phyloP scores from a whole-genome alignment of 2,113 vertebrate species.

The Chinchilla lanigera region DNA sequence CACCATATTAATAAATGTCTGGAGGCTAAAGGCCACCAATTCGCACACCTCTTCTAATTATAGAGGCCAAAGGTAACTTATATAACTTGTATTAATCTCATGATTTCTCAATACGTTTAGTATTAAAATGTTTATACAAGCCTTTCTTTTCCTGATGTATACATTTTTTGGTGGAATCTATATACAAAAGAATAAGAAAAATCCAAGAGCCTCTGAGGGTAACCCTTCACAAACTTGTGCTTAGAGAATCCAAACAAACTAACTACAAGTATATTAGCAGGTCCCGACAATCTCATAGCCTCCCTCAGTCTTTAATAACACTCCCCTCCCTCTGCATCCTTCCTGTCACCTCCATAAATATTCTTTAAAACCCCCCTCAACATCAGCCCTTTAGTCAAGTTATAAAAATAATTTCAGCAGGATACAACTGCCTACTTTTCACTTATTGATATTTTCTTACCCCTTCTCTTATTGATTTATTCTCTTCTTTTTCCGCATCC shows the following conservation, averaged over 20 bases:
- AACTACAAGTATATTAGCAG: neutral
- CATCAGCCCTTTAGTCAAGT: neutral
- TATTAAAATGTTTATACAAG: neutral
- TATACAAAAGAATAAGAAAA: neutral
- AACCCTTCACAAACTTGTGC: neutral
- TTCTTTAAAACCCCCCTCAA: neutral
- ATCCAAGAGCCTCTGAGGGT: neutral
- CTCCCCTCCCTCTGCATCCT: neutral
- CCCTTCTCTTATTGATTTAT: neutral
- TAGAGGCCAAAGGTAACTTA: neutral
- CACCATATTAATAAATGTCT: neutral
- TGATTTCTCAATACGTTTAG: neutral
- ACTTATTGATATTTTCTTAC: neutral
- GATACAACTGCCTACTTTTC: neutral
- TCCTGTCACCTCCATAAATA: neutral
- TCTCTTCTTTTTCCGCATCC: neutral
- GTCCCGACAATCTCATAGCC: neutral
- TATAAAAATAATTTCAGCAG: neutral
- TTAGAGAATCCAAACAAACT: neutral
- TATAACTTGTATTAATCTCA: neutral
- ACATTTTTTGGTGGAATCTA: neutral
- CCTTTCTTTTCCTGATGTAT: neutral
- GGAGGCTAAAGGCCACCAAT: neutral
- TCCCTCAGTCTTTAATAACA: neutral
- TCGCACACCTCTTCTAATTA: neutral